Conservation (phyloP, 2,113 vertebrate species). For the Oncorhynchus tshawytscha region DNA sequence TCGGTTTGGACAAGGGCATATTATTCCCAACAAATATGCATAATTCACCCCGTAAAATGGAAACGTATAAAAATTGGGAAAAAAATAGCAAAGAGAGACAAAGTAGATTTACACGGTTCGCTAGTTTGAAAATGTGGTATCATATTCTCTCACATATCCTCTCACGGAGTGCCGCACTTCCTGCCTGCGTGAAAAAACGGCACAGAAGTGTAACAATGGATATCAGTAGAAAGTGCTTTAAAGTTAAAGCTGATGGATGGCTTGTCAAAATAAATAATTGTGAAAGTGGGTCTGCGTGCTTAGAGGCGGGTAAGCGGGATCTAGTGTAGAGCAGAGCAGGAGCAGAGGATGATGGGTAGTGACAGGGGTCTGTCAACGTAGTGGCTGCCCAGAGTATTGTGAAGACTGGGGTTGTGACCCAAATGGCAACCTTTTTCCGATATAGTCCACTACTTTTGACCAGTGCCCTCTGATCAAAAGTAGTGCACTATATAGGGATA, state of each 20-base stretch:
- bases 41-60: conserved; percentile 71
- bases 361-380: conserved; percentile 99
- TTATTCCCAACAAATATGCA: conserved; percentile 98
- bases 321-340: conserved; percentile 3
- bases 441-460: too few relatives aligned
- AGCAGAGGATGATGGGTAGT: conserved; percentile 97
- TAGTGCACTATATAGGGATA: too few relatives aligned
- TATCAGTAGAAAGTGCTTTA: conserved; percentile 98
- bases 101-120: conserved; percentile 97
- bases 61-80: conserved; percentile 85
- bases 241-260: conserved; percentile 99
- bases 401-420: conserved; percentile 71
- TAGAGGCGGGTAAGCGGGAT: conserved; percentile 89
- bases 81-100: conserved; percentile 87
- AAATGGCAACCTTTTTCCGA: too few relatives aligned
- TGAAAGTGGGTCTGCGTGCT: conserved; percentile 96
- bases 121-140: conserved; percentile 97
- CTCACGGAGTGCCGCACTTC: conserved; percentile 48
- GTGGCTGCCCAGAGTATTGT: conserved; percentile 98
- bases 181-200: conserved; percentile 79
- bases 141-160: conserved; percentile 80
- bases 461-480: too few relatives aligned
- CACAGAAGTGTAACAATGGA: conserved; percentile 97
- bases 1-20: conserved; percentile 98
- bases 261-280: conserved; percentile 99